Conservation (phyloP, 2,797 vertebrate species). For the Phoeniculus purpureus region DNA sequence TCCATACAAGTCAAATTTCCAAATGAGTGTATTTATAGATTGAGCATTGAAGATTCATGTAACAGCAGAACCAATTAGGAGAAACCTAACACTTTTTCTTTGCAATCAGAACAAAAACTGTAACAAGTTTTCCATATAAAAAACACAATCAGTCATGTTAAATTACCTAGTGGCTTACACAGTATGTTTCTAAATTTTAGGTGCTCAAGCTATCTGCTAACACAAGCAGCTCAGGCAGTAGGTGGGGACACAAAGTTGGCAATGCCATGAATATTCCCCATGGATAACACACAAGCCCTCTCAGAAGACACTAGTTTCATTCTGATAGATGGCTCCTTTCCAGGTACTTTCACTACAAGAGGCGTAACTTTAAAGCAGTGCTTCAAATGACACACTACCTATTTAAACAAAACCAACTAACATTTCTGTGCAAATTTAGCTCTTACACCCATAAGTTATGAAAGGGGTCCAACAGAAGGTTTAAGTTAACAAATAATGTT, state of each 20-base stretch:
- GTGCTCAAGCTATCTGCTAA: not conserved
- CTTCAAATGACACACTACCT: not conserved
- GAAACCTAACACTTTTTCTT: not conserved
- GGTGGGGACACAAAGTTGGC: not conserved
- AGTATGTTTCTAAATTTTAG: not conserved
- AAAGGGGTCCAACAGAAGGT: not conserved
- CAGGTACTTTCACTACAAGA: not conserved
- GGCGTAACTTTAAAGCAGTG: not conserved
- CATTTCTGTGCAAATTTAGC: slow-evolving; percentile 41
- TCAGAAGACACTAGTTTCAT: not conserved
- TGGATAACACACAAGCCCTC: not conserved
- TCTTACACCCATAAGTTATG: not conserved
- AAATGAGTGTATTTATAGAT: not conserved
- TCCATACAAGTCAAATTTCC: not conserved
- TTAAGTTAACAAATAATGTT: slow-evolving; percentile 10
- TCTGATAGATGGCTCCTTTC: not conserved
- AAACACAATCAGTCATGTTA: not conserved
- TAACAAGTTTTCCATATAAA: not conserved
- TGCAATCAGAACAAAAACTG: not conserved
- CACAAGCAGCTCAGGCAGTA: not conserved
- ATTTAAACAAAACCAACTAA: slow-evolving; percentile 1
- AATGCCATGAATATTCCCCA: not conserved
- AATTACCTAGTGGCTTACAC: not conserved
- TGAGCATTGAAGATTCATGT: not conserved
- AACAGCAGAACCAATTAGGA: not conserved